Conservation (phyloP, 2,888 invertebrate genomes). For the Monoplex corrugatus region DNA sequence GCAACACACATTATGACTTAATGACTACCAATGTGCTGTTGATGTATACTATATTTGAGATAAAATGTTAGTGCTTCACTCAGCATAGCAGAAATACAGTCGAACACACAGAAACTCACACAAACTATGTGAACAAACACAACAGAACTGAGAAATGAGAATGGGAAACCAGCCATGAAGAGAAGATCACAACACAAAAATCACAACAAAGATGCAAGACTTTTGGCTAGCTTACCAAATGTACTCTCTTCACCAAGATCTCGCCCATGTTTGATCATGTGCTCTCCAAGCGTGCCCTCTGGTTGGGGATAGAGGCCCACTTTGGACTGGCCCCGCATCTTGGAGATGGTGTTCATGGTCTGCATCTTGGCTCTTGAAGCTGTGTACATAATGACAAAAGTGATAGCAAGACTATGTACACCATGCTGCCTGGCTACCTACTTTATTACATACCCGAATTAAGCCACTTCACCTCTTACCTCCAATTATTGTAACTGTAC, state of each 20-base stretch:
- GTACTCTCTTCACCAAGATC: conserved; percentile 97
- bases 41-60: no score
- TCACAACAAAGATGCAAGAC: background rate
- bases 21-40: no score
- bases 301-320: conserved; percentile 99
- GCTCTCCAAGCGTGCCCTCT: conserved; percentile 97
- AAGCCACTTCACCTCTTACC: no score
- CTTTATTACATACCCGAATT: background rate
- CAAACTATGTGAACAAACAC: background rate
- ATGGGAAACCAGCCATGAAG: no score
- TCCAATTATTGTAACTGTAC: no score
- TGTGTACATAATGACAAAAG: conserved; percentile 63
- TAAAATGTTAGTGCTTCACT: no score
- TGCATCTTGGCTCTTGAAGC: conserved; percentile 84
- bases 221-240: conserved; percentile 87
- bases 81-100: background rate
- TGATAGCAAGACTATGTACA: no score
- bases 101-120: background rate
- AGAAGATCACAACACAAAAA: background rate
- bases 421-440: no score
- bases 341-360: conserved; percentile 88
- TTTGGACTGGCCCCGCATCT: conserved; percentile 97
- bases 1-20: no score
- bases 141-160: no score
- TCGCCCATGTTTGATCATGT: conserved; percentile 96